Percentiles rank a stretch among this genome's conserved stretches.
Evolutionary conservation across 2,113 vertebrate species (phyloP).

Genomic region (Paramormyrops kingsleyae): DNA sequence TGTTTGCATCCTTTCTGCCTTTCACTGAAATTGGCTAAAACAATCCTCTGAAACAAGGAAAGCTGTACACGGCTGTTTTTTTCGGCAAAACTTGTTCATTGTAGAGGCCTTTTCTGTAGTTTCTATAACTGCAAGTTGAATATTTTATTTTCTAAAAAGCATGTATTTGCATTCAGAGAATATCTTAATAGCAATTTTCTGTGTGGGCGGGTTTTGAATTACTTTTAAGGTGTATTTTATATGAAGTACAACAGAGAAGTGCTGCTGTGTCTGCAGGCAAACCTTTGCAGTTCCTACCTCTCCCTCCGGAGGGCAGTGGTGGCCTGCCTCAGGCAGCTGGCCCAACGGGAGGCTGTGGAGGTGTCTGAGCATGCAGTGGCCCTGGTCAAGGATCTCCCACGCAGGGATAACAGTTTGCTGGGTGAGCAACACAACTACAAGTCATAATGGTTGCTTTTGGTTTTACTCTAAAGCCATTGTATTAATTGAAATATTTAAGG

Average conservation of each 20-base stretch:
- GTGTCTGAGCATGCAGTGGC: conserved; percentile 76
- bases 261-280: conserved; percentile 64
- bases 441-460: background rate
- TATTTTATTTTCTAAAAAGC: background rate
- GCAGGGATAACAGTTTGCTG: conserved; percentile 62
- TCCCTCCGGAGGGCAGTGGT: conserved; percentile 74
- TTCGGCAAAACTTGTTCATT: background rate
- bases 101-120: background rate
- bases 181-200: background rate
- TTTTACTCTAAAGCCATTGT: background rate
- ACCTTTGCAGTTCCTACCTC: conserved; percentile 80
- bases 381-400: conserved; percentile 69
- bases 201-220: background rate
- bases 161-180: background rate
- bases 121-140: background rate
- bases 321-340: conserved; percentile 81
- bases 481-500: background rate
- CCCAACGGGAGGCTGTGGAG: conserved; percentile 79
- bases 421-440: conserved; percentile 56
- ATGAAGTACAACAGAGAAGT: background rate
- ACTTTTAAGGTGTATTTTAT: background rate
- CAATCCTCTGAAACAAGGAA: background rate
- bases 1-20: background rate
- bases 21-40: background rate
- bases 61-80: background rate